Base-by-base conservation (phyloP, 2,113 vertebrate genomes). In the Oreamnos americanus region DNA sequence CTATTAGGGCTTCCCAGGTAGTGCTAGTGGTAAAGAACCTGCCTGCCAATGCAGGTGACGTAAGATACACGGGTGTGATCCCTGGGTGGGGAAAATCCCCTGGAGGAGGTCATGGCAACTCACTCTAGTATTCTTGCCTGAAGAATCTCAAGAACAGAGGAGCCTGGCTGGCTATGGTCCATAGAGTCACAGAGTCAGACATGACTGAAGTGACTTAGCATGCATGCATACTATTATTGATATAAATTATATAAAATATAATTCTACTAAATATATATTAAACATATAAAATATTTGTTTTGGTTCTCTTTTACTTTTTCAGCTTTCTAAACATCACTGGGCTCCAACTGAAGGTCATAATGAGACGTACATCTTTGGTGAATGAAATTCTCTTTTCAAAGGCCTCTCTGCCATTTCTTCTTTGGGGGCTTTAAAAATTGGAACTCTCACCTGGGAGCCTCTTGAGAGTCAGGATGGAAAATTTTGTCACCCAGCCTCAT, bases 271-370 rank as follows among this genome's bases (percentile, higher is more conserved):
- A 62, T 36, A 51, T 4, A 36, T 49, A 57, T 81, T 57, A 87
- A 36, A 36, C 28, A 55, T 21, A 84, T n/a, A 15, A 21, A 81
- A 79, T 30, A 30, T 85, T 39, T 57, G 21, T 64, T 82, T 83
- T 43, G 17, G 19, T 49, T 78, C 16, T 71, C 26, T 57, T 95
- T 94, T n/a, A n/a, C 45, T 60, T 93, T 33, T 90, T 91, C 23
- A 23, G 25, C 19, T 74, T 94, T 89, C 39, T 39, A 88, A 51
- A 51, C 13, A 85, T 88, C 25, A 23, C 23, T 51, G 43, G 67
- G 57, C 64, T 86, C n/a, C 5, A 89, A 30, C 23, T 58, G 47
- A 57, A 85, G 51, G 51, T 36, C 36, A 23, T 51, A n/a, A 71
- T 45, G n/a, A 97, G 23, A 57, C 17, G 36, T 86, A 19, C 23